A percentile compares a stretch with the other conserved stretches of the same genome.
Evolutionary conservation across 2,113 vertebrate species (phyloP).

Genomic region (Thalassarche chlororhynchos): DNA sequence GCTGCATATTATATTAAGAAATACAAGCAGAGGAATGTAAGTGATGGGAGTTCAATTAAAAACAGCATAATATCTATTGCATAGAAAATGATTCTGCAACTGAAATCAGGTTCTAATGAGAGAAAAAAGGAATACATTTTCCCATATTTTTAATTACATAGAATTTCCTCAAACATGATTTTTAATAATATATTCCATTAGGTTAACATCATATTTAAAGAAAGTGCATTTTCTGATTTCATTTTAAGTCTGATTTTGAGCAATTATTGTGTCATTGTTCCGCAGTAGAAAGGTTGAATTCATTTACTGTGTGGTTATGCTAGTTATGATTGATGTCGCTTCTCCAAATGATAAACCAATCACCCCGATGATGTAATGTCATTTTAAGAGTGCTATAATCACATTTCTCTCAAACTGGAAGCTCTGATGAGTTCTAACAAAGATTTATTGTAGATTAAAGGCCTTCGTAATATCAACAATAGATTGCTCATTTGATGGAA

Average conservation of each 20-base stretch:
- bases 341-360: conserved; percentile 99
- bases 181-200: conserved; percentile 86
- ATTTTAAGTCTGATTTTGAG: conserved; percentile 86
- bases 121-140: conserved; percentile 76
- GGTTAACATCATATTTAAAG: conserved; percentile 80
- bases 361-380: conserved; percentile 98
- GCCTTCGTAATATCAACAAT: conserved; percentile 96
- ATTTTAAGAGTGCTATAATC: conserved; percentile 99
- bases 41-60: conserved; percentile 76
- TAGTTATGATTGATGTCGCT: conserved; percentile 98
- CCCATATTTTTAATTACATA: conserved; percentile 81
- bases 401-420: conserved; percentile 95
- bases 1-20: conserved; percentile 73
- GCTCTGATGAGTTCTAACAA: conserved; percentile 96
- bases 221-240: conserved; percentile 82
- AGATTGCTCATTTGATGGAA: conserved; percentile 95
- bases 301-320: conserved; percentile 93
- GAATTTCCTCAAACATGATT: conserved; percentile 79
- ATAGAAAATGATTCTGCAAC: conserved; percentile 58
- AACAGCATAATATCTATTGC: conserved; percentile 64
- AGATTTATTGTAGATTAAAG: conserved; percentile 99
- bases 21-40: conserved; percentile 73
- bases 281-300: conserved; percentile 89
- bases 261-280: conserved; percentile 94
- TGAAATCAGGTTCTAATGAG: conserved; percentile 71